phyloP scores from a whole-genome alignment of 2,797 vertebrate genomes.

The Hipposideros larvatus region DNA sequence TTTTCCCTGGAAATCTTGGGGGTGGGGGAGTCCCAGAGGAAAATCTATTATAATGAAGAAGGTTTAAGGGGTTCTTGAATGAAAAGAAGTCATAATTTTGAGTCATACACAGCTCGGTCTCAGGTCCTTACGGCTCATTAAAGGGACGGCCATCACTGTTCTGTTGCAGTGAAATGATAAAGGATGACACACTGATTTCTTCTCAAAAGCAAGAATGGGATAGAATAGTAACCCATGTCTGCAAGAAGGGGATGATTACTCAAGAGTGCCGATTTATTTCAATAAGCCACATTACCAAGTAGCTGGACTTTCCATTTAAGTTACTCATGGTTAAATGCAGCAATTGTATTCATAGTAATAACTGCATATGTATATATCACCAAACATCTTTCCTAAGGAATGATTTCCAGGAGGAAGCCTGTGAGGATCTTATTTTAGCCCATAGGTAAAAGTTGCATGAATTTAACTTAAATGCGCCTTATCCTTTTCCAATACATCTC shows the following conservation, averaged over 20 bases:
- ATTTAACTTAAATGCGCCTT: slow-evolving; percentile 48
- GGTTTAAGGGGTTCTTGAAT: background rate
- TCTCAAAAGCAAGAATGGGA: slow-evolving; percentile 15
- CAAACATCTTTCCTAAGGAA: background rate
- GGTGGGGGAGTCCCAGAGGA: background rate
- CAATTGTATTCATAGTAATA: background rate
- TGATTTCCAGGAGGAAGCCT: slow-evolving; percentile 3
- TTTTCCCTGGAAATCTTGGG: background rate
- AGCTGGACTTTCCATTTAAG: background rate
- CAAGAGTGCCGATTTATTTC: background rate
- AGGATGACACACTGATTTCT: slow-evolving; percentile 1
- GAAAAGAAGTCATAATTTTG: background rate
- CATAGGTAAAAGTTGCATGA: slow-evolving; percentile 46
- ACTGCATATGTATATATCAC: background rate
- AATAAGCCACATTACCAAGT: background rate
- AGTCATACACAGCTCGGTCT: background rate
- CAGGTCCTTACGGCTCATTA: background rate
- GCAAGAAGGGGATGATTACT: background rate
- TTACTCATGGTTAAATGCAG: slow-evolving; percentile 15
- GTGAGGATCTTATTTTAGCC: slow-evolving; percentile 9
- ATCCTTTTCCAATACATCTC: background rate
- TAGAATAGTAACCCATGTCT: background rate
- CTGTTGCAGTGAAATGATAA: background rate
- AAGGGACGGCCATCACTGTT: background rate
- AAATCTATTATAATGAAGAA: background rate